Evolutionary conservation across 2,797 vertebrate species (phyloP).

Genomic region (Staurois parvus): DNA sequence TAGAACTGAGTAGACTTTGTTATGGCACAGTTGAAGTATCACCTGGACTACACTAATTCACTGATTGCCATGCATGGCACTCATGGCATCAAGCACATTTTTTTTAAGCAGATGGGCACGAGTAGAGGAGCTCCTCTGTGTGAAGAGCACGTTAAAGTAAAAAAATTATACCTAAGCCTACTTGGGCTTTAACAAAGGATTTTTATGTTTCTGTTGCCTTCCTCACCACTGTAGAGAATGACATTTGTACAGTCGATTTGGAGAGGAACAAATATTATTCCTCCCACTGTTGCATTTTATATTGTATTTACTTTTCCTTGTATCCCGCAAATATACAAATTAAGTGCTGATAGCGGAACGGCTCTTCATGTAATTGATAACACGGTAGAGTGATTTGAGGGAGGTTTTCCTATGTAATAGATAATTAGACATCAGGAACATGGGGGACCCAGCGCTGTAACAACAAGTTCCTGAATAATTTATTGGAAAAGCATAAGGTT

Average conservation of each 20-base stretch:
- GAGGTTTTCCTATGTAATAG: neutral
- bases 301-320: neutral
- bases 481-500: conserved; percentile 10
- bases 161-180: neutral
- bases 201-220: neutral
- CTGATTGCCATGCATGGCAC: no score
- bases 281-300: neutral
- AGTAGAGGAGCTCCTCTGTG: no score
- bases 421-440: conserved; percentile 29
- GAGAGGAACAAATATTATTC: neutral
- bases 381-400: neutral
- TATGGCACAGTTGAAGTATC: no score
- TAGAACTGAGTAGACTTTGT: no score
- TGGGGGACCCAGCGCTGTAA: neutral
- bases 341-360: neutral
- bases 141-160: neutral
- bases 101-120: no score
- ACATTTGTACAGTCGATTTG: neutral
- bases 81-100: no score
- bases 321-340: neutral
- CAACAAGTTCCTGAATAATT: conserved; percentile 31
- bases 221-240: neutral
- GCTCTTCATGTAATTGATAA: neutral
- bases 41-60: no score
- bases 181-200: neutral